Evolutionary conservation across 2,113 vertebrate species (phyloP), one percentile per base, ranked within the genome.

Genomic region (Mesoclemmys tuberculata): DNA sequence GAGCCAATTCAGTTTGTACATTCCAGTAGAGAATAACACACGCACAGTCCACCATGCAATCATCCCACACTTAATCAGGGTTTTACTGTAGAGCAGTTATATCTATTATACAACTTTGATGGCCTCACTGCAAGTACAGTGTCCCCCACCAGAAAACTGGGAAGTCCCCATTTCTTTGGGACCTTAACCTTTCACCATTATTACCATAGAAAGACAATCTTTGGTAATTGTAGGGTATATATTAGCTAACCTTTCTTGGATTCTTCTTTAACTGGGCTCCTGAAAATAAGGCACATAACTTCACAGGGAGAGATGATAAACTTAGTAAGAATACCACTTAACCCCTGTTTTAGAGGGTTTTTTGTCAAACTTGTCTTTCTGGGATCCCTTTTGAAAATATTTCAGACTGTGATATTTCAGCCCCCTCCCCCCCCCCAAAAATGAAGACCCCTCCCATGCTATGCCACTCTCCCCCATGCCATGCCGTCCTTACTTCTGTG

Each of bases 1-100:
- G 22, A 0, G 2, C n/a, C 55, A 80, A 2, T 41, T 4, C 4
- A 1, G 2, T 21, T 6, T 1, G 18, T 71, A 26, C 7, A 46
- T 48, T 44, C n/a, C 41, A 2, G 1, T 54, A 21, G 24, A 55
- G 83, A 61, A 24, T 14, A 19, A 31, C 1, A 9, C 14, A 1
- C 6, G 3, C 2, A 18, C 49, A 12, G 61, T 5, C 38, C 41
- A 6, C 0, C 3, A 26, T 24, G 58, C 71, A 35, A n/a, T n/a
- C 9, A 35, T 14, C 35, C 41, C 80, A 44, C 41, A 54, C 16
- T 8, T 21, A 16, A 35, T 3, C 41, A 1, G 18, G 35, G 6
- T 46, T 38, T 13, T 22, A 12, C 21, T 64, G 2, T 2, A 19
- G 29, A 14, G 14, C 14, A 68, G 7, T 41, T 22, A n/a, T 58